A percentile compares a stretch with the other conserved stretches of the same genome.
phyloP scores from a whole-genome alignment of 1,140 invertebrate species.

The Tyrophagus putrescentiae region DNA sequence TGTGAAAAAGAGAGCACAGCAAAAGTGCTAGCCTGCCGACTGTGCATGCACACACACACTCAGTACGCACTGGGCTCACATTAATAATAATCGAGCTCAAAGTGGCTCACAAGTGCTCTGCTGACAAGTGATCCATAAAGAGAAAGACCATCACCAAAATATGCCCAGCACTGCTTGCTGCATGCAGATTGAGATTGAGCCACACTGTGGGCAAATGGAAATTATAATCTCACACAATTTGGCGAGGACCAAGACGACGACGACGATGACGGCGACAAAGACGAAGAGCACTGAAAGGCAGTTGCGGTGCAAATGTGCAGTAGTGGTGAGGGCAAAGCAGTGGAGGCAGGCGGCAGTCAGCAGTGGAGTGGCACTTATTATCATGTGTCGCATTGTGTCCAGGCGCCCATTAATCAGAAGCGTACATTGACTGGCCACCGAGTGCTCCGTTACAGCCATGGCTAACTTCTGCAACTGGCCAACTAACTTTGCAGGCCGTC shows the following conservation, averaged over 20 bases:
- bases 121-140: constrained; percentile 14
- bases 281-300: too few relatives aligned
- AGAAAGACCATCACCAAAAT: background rate
- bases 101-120: constrained; percentile 5
- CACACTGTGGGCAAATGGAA: background rate
- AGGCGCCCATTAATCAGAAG: too few relatives aligned
- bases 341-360: too few relatives aligned
- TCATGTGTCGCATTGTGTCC: too few relatives aligned
- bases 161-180: background rate
- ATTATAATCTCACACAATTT: background rate
- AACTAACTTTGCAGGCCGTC: background rate
- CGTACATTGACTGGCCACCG: too few relatives aligned
- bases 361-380: too few relatives aligned
- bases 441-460: background rate
- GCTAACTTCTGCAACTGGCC: background rate
- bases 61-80: background rate
- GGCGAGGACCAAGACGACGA: background rate
- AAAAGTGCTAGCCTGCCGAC: too few relatives aligned
- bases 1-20: constrained; percentile 1
- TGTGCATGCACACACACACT: background rate
- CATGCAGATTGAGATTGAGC: background rate
- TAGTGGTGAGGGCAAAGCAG: too few relatives aligned
- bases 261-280: background rate
- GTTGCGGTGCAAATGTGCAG: too few relatives aligned
- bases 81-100: background rate